Evolutionary conservation across 2,888 invertebrate species (phyloP), one percentile per base, ranked within the genome.

Genomic region (Kuschelorhynchus macadamiae): DNA sequence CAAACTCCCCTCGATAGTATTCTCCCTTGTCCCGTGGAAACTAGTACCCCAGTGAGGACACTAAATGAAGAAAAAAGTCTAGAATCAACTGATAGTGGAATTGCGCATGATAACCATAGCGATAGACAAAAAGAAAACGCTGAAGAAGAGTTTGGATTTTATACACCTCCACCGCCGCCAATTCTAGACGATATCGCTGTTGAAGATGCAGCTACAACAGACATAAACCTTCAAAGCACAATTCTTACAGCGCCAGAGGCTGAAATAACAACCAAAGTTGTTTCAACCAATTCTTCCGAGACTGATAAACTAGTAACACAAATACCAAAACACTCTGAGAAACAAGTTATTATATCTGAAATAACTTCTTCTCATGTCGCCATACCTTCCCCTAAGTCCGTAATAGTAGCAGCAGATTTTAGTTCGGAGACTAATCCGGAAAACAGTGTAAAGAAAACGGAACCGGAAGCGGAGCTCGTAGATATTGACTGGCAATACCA

Each of bases 401-500:
- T 30, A 30, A 30, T 7, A 30, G 30, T 30, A 9, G 30, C 4
- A 30, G 9, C 4, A 30, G 30, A 4, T 7, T 9, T 30, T 30
- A 30, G n/a, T n/a, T n/a, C n/a, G n/a, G n/a, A n/a, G n/a, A n/a
- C n/a, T n/a, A n/a, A n/a, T n/a, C n/a, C 9, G 9, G 30, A 30
- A 30, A 30, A 30, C 9, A n/a, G 7, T 36, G 11, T 11, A 8
- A 36, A 36, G 11, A 2, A 36, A 36, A 36, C 36, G 12, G n/a
- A 42, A 9, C 47, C 47, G 0, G 44, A 55, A 36, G 5, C 56
- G n/a, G 56, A 49, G 11, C 30, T 64, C 9, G 30, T 17, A n/a
- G 49, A 52, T 14, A 47, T 56, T 8, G 82, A 84, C 39, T 89
- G 88, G 88, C 82, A 88, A 76, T 85, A 88, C 81, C 83, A 85